phyloP scores from a whole-genome alignment of 2,113 vertebrate genomes.

The Syngnathoides biaculeatus region DNA sequence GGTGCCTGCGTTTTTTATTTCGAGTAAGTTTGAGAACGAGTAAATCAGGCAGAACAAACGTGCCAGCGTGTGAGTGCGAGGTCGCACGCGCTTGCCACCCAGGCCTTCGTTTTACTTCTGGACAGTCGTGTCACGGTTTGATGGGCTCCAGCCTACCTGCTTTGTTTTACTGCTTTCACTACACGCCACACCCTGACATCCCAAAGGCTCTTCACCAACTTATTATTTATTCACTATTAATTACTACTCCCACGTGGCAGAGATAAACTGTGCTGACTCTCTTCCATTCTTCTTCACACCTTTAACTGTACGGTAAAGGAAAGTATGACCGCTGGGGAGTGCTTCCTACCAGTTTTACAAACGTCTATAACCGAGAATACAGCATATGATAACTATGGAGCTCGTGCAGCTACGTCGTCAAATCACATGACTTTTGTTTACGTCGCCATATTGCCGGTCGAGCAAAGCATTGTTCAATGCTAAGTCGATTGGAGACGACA shows the following conservation, averaged over 20 bases:
- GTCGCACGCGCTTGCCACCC: conserved; percentile 11
- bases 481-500: no score
- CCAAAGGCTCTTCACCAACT: background rate
- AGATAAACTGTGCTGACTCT: background rate
- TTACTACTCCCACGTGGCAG: background rate
- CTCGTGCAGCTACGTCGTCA: no score
- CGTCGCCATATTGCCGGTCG: no score
- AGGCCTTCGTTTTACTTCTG: conserved; percentile 51
- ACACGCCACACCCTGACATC: conserved; percentile 28
- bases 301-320: no score
- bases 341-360: background rate
- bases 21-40: background rate
- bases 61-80: conserved; percentile 1
- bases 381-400: no score
- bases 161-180: conserved; percentile 58
- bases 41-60: conserved; percentile 21
- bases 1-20: background rate
- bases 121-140: conserved; percentile 52
- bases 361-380: background rate
- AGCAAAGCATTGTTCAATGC: no score
- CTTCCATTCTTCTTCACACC: background rate
- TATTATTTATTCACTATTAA: conserved; percentile 3
- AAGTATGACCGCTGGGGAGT: background rate
- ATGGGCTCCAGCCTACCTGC: conserved; percentile 57
- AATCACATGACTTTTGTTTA: no score